phyloP scores from a whole-genome alignment of 2,888 invertebrate genomes.

The Calephelis perditalis region DNA sequence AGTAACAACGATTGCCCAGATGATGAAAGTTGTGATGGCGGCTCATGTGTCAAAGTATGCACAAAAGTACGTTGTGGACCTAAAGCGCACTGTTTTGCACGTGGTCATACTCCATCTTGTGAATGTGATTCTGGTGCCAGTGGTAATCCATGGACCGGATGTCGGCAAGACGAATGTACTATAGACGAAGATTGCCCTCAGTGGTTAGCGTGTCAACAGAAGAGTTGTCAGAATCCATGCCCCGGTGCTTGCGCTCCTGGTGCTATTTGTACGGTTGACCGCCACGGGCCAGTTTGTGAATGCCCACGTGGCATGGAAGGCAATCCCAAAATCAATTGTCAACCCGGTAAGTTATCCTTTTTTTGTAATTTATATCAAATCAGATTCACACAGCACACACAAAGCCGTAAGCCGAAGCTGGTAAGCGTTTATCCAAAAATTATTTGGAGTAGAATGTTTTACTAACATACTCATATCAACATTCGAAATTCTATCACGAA shows the following conservation, averaged over 20 bases:
- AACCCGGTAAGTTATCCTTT: conserved; percentile 55
- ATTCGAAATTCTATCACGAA: too few species aligned
- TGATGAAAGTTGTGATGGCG: conserved; percentile 88
- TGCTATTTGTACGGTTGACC: conserved; percentile 86
- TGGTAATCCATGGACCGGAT: conserved; percentile 88
- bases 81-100: conserved; percentile 87
- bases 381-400: too few species aligned
- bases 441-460: too few species aligned
- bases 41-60: conserved; percentile 89
- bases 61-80: conserved; percentile 87
- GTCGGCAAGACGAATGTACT: conserved; percentile 87
- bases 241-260: conserved; percentile 88
- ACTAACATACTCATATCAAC: too few species aligned
- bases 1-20: conserved; percentile 90
- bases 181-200: conserved; percentile 86
- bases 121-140: conserved; percentile 85
- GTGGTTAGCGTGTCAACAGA: conserved; percentile 87
- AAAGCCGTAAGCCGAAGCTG: too few species aligned
- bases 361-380: too few species aligned
- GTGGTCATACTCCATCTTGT: conserved; percentile 88
- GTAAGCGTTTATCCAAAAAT: too few species aligned
- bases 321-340: conserved; percentile 84
- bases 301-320: conserved; percentile 91
- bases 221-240: conserved; percentile 90
- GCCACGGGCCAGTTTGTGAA: conserved; percentile 87